A percentile compares a stretch with the other conserved stretches of the same genome.
Evolutionary conservation across 2,797 vertebrate species (phyloP).

Genomic region (Diplodus sargus): DNA sequence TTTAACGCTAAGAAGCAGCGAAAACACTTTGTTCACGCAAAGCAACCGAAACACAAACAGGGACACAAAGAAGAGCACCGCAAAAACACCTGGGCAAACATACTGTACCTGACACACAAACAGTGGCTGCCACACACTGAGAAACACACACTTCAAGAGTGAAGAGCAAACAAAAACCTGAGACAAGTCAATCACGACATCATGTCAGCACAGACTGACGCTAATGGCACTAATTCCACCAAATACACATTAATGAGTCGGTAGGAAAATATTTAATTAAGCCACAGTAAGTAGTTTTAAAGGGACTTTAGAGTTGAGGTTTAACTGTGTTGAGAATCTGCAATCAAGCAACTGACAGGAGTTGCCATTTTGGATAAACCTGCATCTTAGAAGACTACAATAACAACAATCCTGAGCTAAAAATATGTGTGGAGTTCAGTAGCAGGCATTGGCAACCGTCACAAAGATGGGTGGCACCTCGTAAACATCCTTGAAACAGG

Average conservation of each 20-base stretch:
- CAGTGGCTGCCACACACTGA: constrained; percentile 61
- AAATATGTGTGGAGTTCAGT: constrained; percentile 65
- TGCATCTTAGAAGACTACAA: constrained; percentile 46
- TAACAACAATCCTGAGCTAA: constrained; percentile 53
- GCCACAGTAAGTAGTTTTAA: constrained; percentile 8
- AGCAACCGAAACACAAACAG: constrained; percentile 62
- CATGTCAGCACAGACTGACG: constrained; percentile 64
- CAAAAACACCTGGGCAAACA: constrained; percentile 77
- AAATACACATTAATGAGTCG: constrained; percentile 58
- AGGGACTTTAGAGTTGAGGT: not conserved
- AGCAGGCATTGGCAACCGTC: constrained; percentile 51
- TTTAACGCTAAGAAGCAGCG: constrained; percentile 53
- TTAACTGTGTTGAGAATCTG: not conserved
- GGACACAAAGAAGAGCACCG: constrained; percentile 56
- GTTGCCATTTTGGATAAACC: constrained; percentile 41
- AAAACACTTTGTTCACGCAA: constrained; percentile 25
- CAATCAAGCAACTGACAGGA: constrained; percentile 15
- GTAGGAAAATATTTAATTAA: constrained; percentile 18
- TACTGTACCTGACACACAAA: constrained; percentile 65
- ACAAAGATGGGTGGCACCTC: constrained; percentile 72
- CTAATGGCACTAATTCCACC: constrained; percentile 63
- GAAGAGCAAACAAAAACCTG: constrained; percentile 64
- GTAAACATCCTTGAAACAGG: constrained; percentile 82
- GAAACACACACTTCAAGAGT: constrained; percentile 58
- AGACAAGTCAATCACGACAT: constrained; percentile 61